A percentile compares a stretch with the other conserved stretches of the same genome.
Evolutionary conservation across 2,888 invertebrate species (phyloP).

Genomic region (Melanotus villosus): DNA sequence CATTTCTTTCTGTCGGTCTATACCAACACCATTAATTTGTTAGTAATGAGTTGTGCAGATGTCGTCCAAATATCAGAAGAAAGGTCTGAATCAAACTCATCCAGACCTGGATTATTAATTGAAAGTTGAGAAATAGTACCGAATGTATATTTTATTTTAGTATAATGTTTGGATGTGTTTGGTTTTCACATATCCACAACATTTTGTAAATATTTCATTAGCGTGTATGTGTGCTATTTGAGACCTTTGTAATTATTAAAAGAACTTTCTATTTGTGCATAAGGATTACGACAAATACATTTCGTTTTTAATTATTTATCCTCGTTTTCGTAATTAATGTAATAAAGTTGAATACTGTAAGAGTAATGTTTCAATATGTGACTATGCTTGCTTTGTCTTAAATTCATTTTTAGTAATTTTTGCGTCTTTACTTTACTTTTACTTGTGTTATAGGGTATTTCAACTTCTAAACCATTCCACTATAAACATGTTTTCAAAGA

Average conservation of each 20-base stretch:
- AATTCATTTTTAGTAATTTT: too few species aligned
- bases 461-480: too few species aligned
- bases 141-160: neutral
- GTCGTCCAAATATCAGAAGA: constrained; percentile 39
- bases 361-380: too few species aligned
- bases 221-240: constrained; percentile 39
- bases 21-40: constrained; percentile 13
- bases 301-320: constrained; percentile 31
- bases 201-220: constrained; percentile 44
- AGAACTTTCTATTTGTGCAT: constrained; percentile 44
- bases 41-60: constrained; percentile 33
- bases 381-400: too few species aligned
- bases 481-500: too few species aligned
- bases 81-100: constrained; percentile 35
- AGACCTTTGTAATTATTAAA: constrained; percentile 36
- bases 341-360: too few species aligned
- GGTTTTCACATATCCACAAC: constrained; percentile 40
- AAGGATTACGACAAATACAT: constrained; percentile 35
- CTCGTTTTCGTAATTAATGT: too few species aligned
- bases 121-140: neutral
- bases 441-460: too few species aligned
- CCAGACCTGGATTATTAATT: constrained; percentile 15
- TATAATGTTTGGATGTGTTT: constrained; percentile 33
- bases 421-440: too few species aligned
- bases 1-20: neutral